Percentiles rank a stretch among this genome's conserved stretches.
Evolutionary conservation across 2,797 vertebrate species (phyloP).

Genomic region (Botia almorhae): DNA sequence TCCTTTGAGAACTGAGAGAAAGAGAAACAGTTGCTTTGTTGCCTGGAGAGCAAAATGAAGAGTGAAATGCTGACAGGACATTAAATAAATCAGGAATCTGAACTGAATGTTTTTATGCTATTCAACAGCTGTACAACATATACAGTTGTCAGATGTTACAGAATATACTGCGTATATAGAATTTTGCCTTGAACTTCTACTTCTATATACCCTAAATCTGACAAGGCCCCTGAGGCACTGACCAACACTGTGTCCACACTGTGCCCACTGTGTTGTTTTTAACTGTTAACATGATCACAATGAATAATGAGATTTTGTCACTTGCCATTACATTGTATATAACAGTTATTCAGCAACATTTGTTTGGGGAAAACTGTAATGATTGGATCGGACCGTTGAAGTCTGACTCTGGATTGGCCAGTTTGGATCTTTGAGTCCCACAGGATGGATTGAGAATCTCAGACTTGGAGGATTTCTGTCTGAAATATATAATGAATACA

Average conservation of each 20-base stretch:
- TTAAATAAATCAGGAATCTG: not conserved
- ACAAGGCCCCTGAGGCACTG: not conserved
- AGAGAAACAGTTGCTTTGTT: not conserved
- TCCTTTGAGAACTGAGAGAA: conserved; percentile 58
- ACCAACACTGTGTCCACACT: too few relatives aligned
- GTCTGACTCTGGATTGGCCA: too few relatives aligned
- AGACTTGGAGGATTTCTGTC: not conserved
- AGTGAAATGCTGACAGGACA: not conserved
- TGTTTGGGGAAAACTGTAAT: too few relatives aligned
- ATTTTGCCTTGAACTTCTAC: not conserved
- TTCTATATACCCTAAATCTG: not conserved
- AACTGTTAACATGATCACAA: not conserved
- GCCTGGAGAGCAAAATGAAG: not conserved
- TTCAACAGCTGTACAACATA: not conserved
- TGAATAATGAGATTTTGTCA: too few relatives aligned
- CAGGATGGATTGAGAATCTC: not conserved
- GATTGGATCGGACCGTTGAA: too few relatives aligned
- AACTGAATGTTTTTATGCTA: conserved; percentile 13
- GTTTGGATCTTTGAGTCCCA: not conserved
- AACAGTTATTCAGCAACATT: too few relatives aligned
- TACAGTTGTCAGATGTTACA: conserved; percentile 4
- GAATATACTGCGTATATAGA: not conserved
- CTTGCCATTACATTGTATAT: too few relatives aligned
- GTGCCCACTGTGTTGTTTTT: too few relatives aligned
- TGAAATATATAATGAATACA: conserved; percentile 1